Conservation (phyloP, 2,797 vertebrate genomes). For the Onychomys torridus region DNA sequence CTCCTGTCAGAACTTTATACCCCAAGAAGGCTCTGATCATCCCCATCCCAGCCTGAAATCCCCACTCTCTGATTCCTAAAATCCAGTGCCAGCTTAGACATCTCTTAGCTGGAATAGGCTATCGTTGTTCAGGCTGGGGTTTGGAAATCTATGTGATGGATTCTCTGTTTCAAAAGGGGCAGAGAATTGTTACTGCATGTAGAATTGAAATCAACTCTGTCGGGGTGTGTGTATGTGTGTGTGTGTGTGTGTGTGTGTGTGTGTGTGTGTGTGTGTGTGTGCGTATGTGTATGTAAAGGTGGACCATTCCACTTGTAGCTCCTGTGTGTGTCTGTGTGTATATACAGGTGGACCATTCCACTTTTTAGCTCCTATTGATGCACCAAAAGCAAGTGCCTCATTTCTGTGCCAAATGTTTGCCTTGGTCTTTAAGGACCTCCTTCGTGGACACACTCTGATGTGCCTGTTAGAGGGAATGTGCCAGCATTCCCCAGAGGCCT, state of each 20-base stretch:
- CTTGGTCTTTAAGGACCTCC: slow-evolving; percentile 56
- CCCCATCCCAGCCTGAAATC: background rate
- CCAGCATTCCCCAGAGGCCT: background rate
- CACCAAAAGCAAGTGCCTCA: slow-evolving; percentile 81
- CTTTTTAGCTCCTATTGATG: slow-evolving; percentile 75
- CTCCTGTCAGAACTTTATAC: rapidly evolving
- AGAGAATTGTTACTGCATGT: background rate
- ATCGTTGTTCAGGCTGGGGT: background rate
- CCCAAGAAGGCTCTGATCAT: too few species aligned
- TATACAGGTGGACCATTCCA: background rate
- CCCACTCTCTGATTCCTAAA: background rate
- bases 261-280: background rate
- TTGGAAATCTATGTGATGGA: background rate
- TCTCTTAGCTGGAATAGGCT: background rate
- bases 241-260: background rate
- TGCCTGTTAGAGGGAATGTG: slow-evolving; percentile 56
- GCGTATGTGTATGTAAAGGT: background rate
- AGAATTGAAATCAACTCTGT: background rate
- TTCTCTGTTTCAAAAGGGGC: slow-evolving; percentile 20
- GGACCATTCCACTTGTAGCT: background rate
- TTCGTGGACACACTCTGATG: background rate
- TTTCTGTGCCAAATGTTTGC: slow-evolving; percentile 78
- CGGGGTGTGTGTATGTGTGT: slow-evolving; percentile 1
- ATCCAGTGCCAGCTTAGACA: background rate
- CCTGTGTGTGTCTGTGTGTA: slow-evolving; percentile 11